These are phyloP conservation scores for Isaurus tuberculatus DNA, from an alignment of 92 coral and sea anemone species.

Conservation along the genomic window DNA sequence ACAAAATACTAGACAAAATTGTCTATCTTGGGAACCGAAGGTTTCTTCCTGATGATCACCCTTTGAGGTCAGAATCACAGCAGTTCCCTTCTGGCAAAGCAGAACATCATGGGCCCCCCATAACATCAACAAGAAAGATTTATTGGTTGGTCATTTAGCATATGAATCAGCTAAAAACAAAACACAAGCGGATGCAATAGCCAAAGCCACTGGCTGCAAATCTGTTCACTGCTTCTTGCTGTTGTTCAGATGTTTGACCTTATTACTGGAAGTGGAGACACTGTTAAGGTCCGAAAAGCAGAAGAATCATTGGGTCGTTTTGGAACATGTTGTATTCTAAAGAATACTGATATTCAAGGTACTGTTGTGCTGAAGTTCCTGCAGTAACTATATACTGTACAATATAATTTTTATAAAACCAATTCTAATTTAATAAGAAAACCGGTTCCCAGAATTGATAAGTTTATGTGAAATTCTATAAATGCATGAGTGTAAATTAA, in stretches of 20 bases:
- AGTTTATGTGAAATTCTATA: not conserved
- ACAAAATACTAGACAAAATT: not conserved
- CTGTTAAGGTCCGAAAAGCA: slow-evolving; percentile 14
- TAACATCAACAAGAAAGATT: not conserved
- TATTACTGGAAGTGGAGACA: not conserved
- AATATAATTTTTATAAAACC: not conserved
- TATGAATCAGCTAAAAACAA: not conserved
- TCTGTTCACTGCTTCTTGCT: not conserved
- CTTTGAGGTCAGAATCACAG: too few species aligned
- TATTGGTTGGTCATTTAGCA: not conserved
- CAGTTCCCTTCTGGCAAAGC: not conserved
- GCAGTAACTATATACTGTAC: not conserved
- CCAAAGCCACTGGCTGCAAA: not conserved
- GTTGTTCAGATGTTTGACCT: not conserved
- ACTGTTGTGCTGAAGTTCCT: not conserved
- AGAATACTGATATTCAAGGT: not conserved
- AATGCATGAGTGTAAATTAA: not conserved
- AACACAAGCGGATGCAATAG: not conserved
- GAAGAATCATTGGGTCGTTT: slow-evolving; percentile 5
- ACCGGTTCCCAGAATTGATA: not conserved
- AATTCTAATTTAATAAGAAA: not conserved
- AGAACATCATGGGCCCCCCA: not conserved
- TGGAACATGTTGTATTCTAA: slow-evolving; percentile 14
- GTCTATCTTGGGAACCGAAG: not conserved
- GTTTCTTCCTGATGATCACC: not conserved